Evolutionary conservation across 2,113 vertebrate genomes (phyloP).

Genomic region (Tapirus terrestris): DNA sequence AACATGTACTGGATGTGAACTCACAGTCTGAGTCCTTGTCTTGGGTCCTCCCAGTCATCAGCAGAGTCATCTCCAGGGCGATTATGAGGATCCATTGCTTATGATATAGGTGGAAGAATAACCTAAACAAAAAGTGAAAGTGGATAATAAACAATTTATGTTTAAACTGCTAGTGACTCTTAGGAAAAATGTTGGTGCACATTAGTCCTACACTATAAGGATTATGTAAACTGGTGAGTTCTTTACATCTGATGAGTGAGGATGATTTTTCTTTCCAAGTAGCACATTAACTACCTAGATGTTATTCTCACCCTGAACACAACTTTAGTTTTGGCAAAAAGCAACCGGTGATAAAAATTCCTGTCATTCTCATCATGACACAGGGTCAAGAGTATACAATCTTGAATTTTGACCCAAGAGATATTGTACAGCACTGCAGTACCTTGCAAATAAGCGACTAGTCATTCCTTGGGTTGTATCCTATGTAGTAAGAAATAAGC

Average conservation of each 20-base stretch:
- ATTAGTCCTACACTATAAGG: neutral
- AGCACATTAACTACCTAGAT: neutral
- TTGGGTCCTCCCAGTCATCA: neutral
- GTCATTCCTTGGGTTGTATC: neutral
- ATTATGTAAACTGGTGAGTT: neutral
- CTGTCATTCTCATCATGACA: neutral
- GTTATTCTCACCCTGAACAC: neutral
- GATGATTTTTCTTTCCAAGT: neutral
- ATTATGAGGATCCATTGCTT: neutral
- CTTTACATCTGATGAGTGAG: neutral
- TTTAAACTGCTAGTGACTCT: neutral
- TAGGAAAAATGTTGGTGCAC: neutral
- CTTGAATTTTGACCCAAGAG: conserved; percentile 42
- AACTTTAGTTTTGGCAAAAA: neutral
- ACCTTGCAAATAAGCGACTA: neutral
- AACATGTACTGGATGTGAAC: neutral
- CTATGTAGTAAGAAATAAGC: neutral
- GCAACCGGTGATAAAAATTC: neutral
- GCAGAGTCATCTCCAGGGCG: neutral
- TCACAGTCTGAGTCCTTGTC: neutral
- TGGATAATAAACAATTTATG: neutral
- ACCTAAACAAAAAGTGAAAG: neutral
- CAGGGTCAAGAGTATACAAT: neutral
- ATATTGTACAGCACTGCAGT: neutral
- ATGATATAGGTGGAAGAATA: neutral